These are phyloP conservation scores for Bellardia pandia DNA, from an alignment of 2,888 invertebrate genomes.

Conservation along the genomic window DNA sequence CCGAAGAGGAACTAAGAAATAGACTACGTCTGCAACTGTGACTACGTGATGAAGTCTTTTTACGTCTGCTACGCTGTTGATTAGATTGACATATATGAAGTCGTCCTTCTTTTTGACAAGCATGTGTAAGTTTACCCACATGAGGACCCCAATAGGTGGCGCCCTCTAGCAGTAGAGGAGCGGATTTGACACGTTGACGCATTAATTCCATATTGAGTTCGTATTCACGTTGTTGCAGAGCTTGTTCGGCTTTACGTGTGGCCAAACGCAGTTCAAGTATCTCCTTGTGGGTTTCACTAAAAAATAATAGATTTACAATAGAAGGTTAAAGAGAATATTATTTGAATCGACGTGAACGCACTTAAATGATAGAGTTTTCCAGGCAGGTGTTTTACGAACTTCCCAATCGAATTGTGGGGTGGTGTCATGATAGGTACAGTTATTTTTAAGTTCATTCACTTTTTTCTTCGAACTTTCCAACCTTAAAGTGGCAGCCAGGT, in stretches of 20 bases:
- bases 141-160: conserved; percentile 81
- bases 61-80: conserved; percentile 70
- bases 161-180: conserved; percentile 83
- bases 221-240: conserved; percentile 81
- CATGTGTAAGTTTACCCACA: conserved; percentile 82
- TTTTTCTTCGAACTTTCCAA: conserved; percentile 82
- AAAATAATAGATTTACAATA: not conserved
- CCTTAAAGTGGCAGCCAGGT: conserved; percentile 83
- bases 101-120: conserved; percentile 79
- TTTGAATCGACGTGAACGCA: conserved; percentile 70
- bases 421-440: conserved; percentile 79
- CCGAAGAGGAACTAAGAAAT: conserved; percentile 23
- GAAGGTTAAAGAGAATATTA: not conserved
- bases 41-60: conserved; percentile 68
- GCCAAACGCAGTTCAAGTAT: conserved; percentile 82
- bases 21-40: conserved; percentile 62
- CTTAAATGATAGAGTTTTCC: conserved; percentile 83
- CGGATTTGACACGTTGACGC: conserved; percentile 83
- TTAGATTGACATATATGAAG: conserved; percentile 79
- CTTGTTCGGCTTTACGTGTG: conserved; percentile 83
- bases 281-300: conserved; percentile 82
- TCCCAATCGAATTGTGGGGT: conserved; percentile 82
- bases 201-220: conserved; percentile 83
- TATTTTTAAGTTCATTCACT: conserved; percentile 79
- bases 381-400: conserved; percentile 83